Evolutionary conservation across 2,888 invertebrate genomes (phyloP), one percentile per base, ranked within the genome.

Genomic region (Tribolium freemani): DNA sequence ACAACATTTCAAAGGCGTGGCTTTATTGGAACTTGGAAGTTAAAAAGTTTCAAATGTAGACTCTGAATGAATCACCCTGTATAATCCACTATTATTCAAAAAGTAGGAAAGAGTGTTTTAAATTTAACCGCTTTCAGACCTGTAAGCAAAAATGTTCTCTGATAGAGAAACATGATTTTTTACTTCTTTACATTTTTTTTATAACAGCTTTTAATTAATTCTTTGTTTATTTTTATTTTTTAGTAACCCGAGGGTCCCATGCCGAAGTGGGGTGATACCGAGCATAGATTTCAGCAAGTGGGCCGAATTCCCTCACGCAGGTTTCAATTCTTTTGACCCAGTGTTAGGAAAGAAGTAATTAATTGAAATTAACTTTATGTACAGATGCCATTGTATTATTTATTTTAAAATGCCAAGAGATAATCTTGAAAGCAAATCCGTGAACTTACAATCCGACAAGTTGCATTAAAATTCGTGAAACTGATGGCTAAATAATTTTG

Each of bases 241-340:
- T 85, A 96, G 96, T 80, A 96, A 96, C 87, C 96, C 96, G n/a
- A 90, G 96, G 80, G 96, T 96, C 76, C 95, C 96, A 5, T 97
- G 97, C 87, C 91, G 93, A 86, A 95, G 95, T 82, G 96, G 96
- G 76, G 90, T 96, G 58, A 90, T 97, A 73, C 96, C 97, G 9
- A 90, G 92, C 71, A 94, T 97, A 82, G 96, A 97, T 87, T 90
- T 96, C 81, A 91, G 91, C 77, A 96, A 96, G 87, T 97, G 96
- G 96, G 95, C 95, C 11, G 96, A 96, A 71, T 83, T 81, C 71
- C 82, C 82, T 5, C 73, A 76, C 44, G 66, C 72, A 57, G 53
- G 10, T n/a, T 20, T 31, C 63, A 21, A 63, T 30, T 21, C 48
- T 2, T 61, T 21, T 30, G 68, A 68, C 4, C 51, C 44, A 1